Conservation (phyloP, 2,797 vertebrate genomes). For the Telmatherina bonti region DNA sequence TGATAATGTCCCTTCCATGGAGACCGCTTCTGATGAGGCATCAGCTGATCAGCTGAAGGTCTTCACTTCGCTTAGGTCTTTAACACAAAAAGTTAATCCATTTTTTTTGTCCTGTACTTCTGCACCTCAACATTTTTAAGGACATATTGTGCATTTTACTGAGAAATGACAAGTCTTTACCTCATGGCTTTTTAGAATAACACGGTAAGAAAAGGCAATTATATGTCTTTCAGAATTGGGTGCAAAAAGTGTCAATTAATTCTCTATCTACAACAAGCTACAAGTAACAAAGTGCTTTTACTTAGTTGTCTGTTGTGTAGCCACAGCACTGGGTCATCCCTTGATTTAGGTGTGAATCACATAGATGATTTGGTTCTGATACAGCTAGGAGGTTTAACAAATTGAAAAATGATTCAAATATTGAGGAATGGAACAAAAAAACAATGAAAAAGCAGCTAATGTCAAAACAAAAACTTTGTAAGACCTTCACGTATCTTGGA, state of each 20-base stretch:
- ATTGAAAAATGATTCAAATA: no score
- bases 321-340: background rate
- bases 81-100: no score
- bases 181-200: background rate
- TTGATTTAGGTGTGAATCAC: background rate
- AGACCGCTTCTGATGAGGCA: background rate
- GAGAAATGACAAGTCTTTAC: background rate
- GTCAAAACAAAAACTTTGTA: background rate
- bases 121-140: background rate
- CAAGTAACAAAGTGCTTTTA: no score
- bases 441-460: no score
- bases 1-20: background rate
- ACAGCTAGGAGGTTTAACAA: background rate
- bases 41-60: background rate
- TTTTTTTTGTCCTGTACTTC: background rate
- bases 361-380: background rate
- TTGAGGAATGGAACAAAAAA: no score
- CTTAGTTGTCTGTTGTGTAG: background rate
- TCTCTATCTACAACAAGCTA: background rate
- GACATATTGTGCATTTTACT: background rate
- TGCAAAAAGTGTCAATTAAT: background rate
- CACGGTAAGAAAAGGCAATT: background rate
- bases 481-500: background rate
- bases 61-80: no score
- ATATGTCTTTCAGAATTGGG: no score